Evolutionary conservation across 2,797 vertebrate genomes (phyloP).

Genomic region (Xenops minutus): DNA sequence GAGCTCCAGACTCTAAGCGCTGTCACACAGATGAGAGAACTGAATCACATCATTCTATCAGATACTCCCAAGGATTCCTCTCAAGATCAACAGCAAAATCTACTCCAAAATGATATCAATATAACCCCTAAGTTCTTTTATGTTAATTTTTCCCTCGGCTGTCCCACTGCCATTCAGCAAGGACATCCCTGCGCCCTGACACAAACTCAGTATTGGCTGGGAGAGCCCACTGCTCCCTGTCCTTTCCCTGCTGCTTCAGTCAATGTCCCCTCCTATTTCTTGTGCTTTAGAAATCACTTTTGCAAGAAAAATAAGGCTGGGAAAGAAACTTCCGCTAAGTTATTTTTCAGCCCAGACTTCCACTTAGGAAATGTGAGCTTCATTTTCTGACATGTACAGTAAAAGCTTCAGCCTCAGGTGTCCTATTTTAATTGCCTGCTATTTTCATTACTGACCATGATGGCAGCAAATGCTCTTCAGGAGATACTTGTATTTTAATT

Average conservation of each 20-base stretch:
- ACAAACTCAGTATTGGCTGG: not conserved
- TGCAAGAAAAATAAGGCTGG: not conserved
- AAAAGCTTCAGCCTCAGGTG: conserved; percentile 53
- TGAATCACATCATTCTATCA: not conserved
- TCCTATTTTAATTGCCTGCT: conserved; percentile 58
- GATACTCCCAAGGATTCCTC: not conserved
- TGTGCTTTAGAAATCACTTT: conserved; percentile 21
- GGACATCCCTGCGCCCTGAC: not conserved
- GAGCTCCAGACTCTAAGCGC: not conserved
- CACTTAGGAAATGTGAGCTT: not conserved
- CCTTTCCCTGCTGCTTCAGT: not conserved
- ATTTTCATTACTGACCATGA: conserved; percentile 51
- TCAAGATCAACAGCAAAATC: not conserved
- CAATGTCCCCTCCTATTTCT: conserved; percentile 16
- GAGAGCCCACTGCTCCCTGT: not conserved
- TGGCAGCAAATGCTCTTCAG: conserved; percentile 63
- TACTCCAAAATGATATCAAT: not conserved
- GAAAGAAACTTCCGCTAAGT: not conserved
- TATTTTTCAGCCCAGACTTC: conserved; percentile 12
- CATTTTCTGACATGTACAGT: not conserved
- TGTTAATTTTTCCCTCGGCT: not conserved
- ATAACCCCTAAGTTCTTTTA: not conserved
- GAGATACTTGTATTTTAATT: conserved; percentile 74
- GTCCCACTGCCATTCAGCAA: not conserved
- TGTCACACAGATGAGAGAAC: not conserved